phyloP scores from a whole-genome alignment of 2,888 invertebrate species.

The Shargacucullia verbasci region DNA sequence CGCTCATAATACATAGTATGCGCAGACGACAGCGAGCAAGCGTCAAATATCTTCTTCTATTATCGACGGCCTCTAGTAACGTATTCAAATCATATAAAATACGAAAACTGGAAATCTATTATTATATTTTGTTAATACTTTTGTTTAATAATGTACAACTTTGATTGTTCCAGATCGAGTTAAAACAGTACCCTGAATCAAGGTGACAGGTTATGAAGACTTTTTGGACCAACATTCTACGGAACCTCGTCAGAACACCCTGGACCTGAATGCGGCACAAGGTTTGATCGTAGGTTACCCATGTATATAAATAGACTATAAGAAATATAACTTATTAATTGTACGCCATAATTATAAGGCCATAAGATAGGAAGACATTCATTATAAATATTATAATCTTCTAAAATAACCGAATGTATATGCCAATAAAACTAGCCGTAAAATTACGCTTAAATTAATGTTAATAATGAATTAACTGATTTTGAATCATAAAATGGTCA shows the following conservation, averaged over 20 bases:
- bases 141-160: neutral
- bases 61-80: too few species aligned
- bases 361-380: too few species aligned
- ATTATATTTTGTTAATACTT: too few species aligned
- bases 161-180: slow-evolving; percentile 33
- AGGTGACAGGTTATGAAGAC: slow-evolving; percentile 36
- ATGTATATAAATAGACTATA: neutral
- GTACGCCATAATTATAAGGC: too few species aligned
- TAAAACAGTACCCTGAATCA: slow-evolving; percentile 19
- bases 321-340: neutral
- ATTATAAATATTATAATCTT: too few species aligned
- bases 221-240: slow-evolving; percentile 38
- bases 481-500: slow-evolving; percentile 10
- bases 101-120: too few species aligned
- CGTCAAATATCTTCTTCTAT: too few species aligned
- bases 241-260: slow-evolving; percentile 20
- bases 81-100: too few species aligned
- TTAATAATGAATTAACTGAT: neutral
- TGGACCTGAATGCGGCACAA: slow-evolving; percentile 14
- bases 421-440: too few species aligned
- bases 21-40: too few species aligned
- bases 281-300: slow-evolving; percentile 10
- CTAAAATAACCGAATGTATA: too few species aligned
- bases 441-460: neutral
- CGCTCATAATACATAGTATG: too few species aligned